Evolutionary conservation across 2,888 invertebrate genomes (phyloP), one percentile per base, ranked within the genome.

Genomic region (Phaonia tiefii): DNA sequence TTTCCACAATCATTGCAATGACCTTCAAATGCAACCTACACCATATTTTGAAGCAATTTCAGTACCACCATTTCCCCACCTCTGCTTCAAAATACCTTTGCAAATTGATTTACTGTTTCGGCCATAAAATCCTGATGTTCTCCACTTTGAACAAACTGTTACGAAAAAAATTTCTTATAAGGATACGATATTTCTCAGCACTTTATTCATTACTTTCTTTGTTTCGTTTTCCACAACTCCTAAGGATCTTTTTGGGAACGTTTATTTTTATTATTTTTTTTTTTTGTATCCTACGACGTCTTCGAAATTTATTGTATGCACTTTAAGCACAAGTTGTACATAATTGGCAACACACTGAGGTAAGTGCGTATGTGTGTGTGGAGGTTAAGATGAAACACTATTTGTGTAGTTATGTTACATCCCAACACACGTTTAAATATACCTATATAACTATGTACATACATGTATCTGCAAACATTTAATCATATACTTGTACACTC

Each of bases 221-320:
- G 22, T 31, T 31, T 31, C 20, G 1, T 54, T 25, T 10, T 25
- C 25, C 25, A 25, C 22, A 2, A 22, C 22, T 54, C 25, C n/a
- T n/a, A n/a, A 25, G 17, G 25, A 25, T 4, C 22, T 25, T 54
- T 54, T 71, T 42, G 11, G 17, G 5, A n/a, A 44, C 10, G 1
- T 13, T 67, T 67, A n/a, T 65, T 56, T 15, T 31, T 31, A 3
- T 8, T 31, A 3, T 31, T 8, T 31, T 8, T 31, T 20, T 13
- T 51, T n/a, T 25, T 25, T 54, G 11, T 22, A 13, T 54, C 49
- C 20, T 20, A 20, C 20, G 17, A 11, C 63, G 17, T 54, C 56
- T 66, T 58, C 42, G 31, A 51, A 66, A 75, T 79, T 75, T 79
- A 74, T 74, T 54, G 44, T 42, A 74, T 58, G 20, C 66, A 74